These are phyloP conservation scores for Arenaria interpres DNA, from an alignment of 2,113 vertebrate species.

Conservation along the genomic window DNA sequence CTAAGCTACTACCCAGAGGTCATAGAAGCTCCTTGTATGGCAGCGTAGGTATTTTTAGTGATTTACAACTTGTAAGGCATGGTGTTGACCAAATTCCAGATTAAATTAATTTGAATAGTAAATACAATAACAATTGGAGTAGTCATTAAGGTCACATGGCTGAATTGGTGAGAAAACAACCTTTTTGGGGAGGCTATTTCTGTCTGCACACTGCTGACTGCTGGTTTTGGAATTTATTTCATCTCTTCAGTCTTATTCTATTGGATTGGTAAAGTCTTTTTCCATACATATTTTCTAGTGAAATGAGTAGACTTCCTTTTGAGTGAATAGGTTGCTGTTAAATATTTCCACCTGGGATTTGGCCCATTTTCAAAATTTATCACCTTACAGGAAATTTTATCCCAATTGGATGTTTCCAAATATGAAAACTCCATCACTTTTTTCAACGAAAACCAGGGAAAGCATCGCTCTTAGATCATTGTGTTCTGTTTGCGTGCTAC, in stretches of 20 bases:
- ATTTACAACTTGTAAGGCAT: not conserved
- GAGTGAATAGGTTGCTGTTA: not conserved
- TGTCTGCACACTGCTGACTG: not conserved
- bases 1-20: not conserved
- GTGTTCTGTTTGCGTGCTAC: not conserved
- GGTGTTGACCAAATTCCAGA: not conserved
- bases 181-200: not conserved
- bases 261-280: not conserved
- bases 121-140: not conserved
- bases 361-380: not conserved
- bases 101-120: not conserved
- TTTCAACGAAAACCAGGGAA: not conserved
- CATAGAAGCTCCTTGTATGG: not conserved
- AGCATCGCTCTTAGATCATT: not conserved
- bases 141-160: not conserved
- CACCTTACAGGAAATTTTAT: not conserved
- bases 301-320: not conserved
- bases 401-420: conserved; percentile 1
- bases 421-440: not conserved
- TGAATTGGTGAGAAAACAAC: not conserved
- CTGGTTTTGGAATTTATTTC: not conserved
- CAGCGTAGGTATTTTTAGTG: not conserved
- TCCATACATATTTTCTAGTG: not conserved
- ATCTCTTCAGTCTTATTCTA: not conserved
- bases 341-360: not conserved